A percentile compares a stretch with the other conserved stretches of the same genome.
Conservation (phyloP, 2,797 vertebrate species). For the Scolopax rusticola region DNA sequence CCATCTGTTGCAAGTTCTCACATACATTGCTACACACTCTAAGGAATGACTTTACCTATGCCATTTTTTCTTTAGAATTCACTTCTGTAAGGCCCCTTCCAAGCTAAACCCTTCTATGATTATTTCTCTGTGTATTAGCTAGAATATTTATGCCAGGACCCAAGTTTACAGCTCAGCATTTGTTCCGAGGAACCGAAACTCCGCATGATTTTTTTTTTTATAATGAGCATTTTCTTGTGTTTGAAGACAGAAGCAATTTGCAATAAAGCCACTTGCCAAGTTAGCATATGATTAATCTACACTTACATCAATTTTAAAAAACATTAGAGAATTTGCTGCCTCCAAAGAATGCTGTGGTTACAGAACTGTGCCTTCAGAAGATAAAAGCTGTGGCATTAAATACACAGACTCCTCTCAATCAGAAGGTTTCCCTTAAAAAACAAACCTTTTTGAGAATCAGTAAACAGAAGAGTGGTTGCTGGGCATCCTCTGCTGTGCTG, state of each 20-base stretch:
- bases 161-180: not conserved
- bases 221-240: not conserved
- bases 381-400: not conserved
- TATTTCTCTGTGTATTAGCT: not conserved
- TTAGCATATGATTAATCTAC: conserved; percentile 1
- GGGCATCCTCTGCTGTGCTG: not conserved
- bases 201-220: not conserved
- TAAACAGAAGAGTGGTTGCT: not conserved
- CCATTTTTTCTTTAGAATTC: not conserved
- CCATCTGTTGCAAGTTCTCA: not conserved
- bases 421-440: not conserved
- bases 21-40: not conserved
- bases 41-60: not conserved
- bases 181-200: not conserved
- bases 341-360: not conserved
- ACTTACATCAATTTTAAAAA: conserved; percentile 14
- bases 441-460: conserved; percentile 14
- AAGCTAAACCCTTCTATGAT: not conserved
- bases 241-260: not conserved
- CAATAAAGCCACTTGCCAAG: not conserved
- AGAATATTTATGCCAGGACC: not conserved
- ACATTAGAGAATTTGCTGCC: not conserved
- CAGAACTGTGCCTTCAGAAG: not conserved
- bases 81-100: not conserved
- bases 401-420: not conserved